Conservation (phyloP, 1,140 invertebrate genomes). For the Brachionus sp. region DNA sequence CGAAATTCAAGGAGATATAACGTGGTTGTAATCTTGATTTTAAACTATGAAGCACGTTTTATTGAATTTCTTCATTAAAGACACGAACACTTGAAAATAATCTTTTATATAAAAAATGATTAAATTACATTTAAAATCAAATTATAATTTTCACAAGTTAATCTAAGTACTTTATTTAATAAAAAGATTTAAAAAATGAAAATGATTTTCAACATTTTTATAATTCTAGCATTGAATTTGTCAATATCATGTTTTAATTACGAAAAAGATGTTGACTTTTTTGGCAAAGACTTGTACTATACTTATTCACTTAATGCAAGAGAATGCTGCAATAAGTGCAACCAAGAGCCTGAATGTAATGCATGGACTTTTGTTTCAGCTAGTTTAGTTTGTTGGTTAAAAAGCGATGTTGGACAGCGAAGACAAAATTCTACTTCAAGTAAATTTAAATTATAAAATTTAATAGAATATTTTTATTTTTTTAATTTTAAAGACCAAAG, state of each 20-base stretch:
- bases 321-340: constrained; percentile 18
- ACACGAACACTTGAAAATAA: constrained; percentile 5
- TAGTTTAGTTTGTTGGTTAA: constrained; percentile 12
- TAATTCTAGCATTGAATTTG: background rate
- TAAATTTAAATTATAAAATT: background rate
- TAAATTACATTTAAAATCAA: background rate
- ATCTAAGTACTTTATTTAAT: background rate
- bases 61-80: background rate
- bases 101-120: background rate
- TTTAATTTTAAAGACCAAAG: too few relatives aligned
- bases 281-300: constrained; percentile 8
- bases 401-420: background rate
- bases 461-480: too few relatives aligned
- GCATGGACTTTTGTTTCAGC: constrained; percentile 33
- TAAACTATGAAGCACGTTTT: background rate
- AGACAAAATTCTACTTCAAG: background rate
- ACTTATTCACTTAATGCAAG: background rate
- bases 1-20: background rate
- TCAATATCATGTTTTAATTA: background rate
- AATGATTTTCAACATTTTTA: background rate
- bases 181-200: constrained; percentile 17
- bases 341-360: background rate
- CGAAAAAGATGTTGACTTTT: constrained; percentile 13
- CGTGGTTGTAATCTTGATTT: background rate
- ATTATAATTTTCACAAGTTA: background rate